phyloP scores from a whole-genome alignment of 2,888 invertebrate species.

The Spilosoma lubricipeda region DNA sequence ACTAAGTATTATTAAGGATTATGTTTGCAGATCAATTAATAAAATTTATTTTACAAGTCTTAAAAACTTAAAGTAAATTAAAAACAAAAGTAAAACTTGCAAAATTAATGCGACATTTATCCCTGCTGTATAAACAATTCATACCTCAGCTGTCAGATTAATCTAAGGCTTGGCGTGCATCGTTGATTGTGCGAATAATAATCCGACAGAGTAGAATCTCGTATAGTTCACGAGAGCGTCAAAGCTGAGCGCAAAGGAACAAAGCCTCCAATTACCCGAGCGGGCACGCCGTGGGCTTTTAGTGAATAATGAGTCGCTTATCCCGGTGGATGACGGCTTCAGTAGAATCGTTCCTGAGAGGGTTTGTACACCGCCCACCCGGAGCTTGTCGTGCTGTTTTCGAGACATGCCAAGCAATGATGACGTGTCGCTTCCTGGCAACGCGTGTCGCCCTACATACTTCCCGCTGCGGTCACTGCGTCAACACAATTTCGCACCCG shows the following conservation, averaged over 20 bases:
- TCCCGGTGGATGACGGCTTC: constrained; percentile 79
- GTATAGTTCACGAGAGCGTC: constrained; percentile 75
- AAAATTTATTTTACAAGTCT: constrained; percentile 51
- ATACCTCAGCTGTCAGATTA: constrained; percentile 79
- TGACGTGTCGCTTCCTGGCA: constrained; percentile 19
- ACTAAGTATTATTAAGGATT: too few species aligned
- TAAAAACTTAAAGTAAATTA: constrained; percentile 54
- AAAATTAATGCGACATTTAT: constrained; percentile 71
- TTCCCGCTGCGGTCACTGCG: constrained; percentile 68
- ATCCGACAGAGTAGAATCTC: constrained; percentile 67
- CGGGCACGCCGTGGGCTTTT: constrained; percentile 84
- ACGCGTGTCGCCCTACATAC: constrained; percentile 34
- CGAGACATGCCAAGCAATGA: constrained; percentile 13
- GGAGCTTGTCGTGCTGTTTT: constrained; percentile 34
- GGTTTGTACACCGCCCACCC: constrained; percentile 72
- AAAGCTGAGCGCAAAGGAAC: constrained; percentile 81
- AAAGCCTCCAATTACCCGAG: constrained; percentile 84
- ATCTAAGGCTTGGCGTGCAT: constrained; percentile 71
- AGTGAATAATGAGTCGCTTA: constrained; percentile 86
- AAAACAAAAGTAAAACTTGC: constrained; percentile 56
- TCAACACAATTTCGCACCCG: constrained; percentile 75
- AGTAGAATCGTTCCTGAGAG: constrained; percentile 80
- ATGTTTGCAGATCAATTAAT: too few species aligned
- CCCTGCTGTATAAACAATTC: constrained; percentile 68
- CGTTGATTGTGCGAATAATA: constrained; percentile 82